phyloP scores from a whole-genome alignment of 2,888 invertebrate genomes.

The Lasioglossum morio region DNA sequence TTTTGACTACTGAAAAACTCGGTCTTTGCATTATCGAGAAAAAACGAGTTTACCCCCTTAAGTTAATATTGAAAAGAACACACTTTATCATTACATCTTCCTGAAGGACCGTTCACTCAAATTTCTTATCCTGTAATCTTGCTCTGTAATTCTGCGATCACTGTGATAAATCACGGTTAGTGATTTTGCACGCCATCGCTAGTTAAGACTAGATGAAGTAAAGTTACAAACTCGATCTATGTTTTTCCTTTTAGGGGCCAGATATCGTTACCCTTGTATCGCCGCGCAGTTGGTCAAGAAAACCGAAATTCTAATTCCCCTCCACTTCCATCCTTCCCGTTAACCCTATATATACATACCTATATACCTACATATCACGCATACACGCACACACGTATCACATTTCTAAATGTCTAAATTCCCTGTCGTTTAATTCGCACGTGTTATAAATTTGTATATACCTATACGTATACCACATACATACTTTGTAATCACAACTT shows the following conservation, averaged over 20 bases:
- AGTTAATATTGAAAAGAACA: too few relatives aligned
- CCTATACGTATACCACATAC: slow-evolving; percentile 23
- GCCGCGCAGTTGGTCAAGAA: slow-evolving; percentile 81
- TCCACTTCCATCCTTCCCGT: slow-evolving; percentile 18
- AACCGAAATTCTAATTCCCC: slow-evolving; percentile 76
- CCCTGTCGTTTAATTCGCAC: slow-evolving; percentile 38
- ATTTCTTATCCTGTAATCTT: neutral
- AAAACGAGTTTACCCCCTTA: too few relatives aligned
- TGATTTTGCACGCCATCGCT: too few relatives aligned
- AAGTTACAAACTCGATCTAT: slow-evolving; percentile 51
- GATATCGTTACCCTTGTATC: slow-evolving; percentile 81
- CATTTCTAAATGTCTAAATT: slow-evolving; percentile 24
- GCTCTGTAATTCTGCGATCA: too few relatives aligned
- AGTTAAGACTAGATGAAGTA: slow-evolving; percentile 15
- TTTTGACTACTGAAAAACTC: too few relatives aligned
- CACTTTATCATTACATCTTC: too few relatives aligned
- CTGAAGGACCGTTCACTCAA: too few relatives aligned
- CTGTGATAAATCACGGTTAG: too few relatives aligned
- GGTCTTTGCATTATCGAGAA: too few relatives aligned
- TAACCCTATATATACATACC: slow-evolving; percentile 12
- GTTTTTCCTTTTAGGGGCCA: slow-evolving; percentile 79
- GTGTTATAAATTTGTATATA: slow-evolving; percentile 48
- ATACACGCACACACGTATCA: neutral
- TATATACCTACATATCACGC: neutral
- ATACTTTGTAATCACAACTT: slow-evolving; percentile 69